These are phyloP conservation scores for Chrysomela aeneicollis DNA, from an alignment of 2,888 invertebrate species.

Conservation along the genomic window DNA sequence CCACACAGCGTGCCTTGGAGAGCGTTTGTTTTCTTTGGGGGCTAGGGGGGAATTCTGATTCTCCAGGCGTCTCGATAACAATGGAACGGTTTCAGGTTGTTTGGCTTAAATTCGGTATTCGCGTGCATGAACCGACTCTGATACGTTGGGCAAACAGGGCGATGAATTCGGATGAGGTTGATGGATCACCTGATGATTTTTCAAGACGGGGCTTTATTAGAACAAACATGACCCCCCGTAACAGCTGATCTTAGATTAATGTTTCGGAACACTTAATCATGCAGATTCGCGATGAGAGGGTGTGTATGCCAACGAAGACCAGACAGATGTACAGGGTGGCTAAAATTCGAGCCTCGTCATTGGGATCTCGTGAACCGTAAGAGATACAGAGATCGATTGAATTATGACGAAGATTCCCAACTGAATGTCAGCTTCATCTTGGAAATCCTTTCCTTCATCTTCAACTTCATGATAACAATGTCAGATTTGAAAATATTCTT, in stretches of 20 bases:
- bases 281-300: too few species aligned
- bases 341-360: too few species aligned
- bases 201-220: not conserved
- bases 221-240: not conserved
- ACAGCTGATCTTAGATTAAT: not conserved
- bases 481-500: too few species aligned
- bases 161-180: conserved; percentile 1
- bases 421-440: too few species aligned
- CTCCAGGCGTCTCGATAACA: conserved; percentile 18
- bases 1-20: conserved; percentile 27
- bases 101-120: conserved; percentile 3
- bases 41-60: conserved; percentile 1
- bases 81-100: conserved; percentile 13
- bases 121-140: not conserved
- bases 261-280: not conserved
- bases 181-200: conserved; percentile 3
- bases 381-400: too few species aligned
- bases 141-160: not conserved
- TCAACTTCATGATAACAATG: too few species aligned
- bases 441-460: too few species aligned
- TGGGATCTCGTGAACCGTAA: too few species aligned
- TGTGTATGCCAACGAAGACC: too few species aligned
- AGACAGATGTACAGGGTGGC: too few species aligned
- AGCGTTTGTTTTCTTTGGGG: conserved; percentile 23
- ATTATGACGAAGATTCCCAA: too few species aligned